A percentile compares a stretch with the other conserved stretches of the same genome.
These are phyloP conservation scores for Phortica magna DNA, from an alignment of 2,888 invertebrate species.

Conservation along the genomic window DNA sequence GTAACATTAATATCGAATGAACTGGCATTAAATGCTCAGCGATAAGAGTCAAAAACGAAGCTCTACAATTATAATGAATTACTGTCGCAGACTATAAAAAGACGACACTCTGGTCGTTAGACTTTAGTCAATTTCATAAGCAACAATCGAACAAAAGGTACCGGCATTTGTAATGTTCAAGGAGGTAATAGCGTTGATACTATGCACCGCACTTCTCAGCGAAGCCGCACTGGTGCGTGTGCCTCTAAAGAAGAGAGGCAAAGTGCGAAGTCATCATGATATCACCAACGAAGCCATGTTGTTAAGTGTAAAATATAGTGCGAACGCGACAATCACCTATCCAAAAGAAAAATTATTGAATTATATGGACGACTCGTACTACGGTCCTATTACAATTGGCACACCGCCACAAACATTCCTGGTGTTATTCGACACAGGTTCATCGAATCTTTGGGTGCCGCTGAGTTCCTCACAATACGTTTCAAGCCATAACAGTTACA, in stretches of 20 bases:
- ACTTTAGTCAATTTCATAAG: neutral
- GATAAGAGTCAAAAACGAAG: neutral
- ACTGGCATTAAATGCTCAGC: neutral
- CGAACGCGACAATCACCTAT: slow-evolving; percentile 78
- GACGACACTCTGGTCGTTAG: neutral
- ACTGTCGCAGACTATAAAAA: slow-evolving; percentile 3
- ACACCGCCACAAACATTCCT: slow-evolving; percentile 92
- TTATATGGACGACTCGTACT: slow-evolving; percentile 96
- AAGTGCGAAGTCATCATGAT: neutral
- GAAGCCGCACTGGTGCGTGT: slow-evolving; percentile 31
- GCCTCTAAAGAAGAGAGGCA: slow-evolving; percentile 19
- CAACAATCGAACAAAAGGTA: slow-evolving; percentile 7
- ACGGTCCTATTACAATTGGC: slow-evolving; percentile 92
- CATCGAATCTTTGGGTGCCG: slow-evolving; percentile 98
- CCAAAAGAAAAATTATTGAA: slow-evolving; percentile 90
- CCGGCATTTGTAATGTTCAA: slow-evolving; percentile 24
- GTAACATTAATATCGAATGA: neutral
- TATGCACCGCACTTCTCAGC: slow-evolving; percentile 22
- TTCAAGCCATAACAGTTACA: slow-evolving; percentile 94
- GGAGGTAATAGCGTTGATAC: slow-evolving; percentile 5
- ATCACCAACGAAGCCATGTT: slow-evolving; percentile 25
- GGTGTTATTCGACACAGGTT: slow-evolving; percentile 98
- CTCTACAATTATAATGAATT: slow-evolving; percentile 10
- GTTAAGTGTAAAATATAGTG: slow-evolving; percentile 30
- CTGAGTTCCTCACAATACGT: slow-evolving; percentile 87